These are phyloP conservation scores for Dinomys branickii DNA, from an alignment of 2,113 vertebrate species.

Conservation along the genomic window DNA sequence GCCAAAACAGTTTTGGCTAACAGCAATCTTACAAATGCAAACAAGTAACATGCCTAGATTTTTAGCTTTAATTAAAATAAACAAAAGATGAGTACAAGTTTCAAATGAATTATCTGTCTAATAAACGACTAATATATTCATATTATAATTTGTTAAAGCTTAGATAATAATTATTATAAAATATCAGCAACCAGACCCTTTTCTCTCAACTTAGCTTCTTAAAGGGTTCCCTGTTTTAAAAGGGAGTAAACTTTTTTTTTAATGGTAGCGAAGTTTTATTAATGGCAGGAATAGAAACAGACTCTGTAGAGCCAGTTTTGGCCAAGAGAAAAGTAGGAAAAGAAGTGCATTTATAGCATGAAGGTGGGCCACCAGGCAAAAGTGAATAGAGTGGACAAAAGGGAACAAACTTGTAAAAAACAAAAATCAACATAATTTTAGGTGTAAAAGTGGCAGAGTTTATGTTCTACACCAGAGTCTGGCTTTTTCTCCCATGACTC, in stretches of 20 bases:
- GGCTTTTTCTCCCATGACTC: neutral
- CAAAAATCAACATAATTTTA: neutral
- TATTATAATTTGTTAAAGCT: neutral
- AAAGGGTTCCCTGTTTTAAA: neutral
- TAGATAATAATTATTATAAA: constrained; percentile 44
- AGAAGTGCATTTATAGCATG: neutral
- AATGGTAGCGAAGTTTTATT: neutral
- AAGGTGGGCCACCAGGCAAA: neutral
- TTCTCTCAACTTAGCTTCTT: neutral
- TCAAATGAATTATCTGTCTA: constrained; percentile 9
- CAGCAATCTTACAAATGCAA: constrained; percentile 11
- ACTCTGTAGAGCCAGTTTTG: neutral
- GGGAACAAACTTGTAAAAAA: neutral
- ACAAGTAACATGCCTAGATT: neutral
- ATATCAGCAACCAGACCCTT: neutral
- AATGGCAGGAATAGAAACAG: neutral
- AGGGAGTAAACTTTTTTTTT: neutral
- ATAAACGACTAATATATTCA: neutral
- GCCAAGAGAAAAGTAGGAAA: neutral
- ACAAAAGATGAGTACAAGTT: neutral
- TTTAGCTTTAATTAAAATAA: constrained; percentile 15
- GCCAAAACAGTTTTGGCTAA: neutral
- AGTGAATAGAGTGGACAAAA: neutral
- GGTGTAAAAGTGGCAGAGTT: neutral
- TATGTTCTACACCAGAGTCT: neutral